Conservation (phyloP, 2,888 invertebrate genomes). For the Biston betularia region DNA sequence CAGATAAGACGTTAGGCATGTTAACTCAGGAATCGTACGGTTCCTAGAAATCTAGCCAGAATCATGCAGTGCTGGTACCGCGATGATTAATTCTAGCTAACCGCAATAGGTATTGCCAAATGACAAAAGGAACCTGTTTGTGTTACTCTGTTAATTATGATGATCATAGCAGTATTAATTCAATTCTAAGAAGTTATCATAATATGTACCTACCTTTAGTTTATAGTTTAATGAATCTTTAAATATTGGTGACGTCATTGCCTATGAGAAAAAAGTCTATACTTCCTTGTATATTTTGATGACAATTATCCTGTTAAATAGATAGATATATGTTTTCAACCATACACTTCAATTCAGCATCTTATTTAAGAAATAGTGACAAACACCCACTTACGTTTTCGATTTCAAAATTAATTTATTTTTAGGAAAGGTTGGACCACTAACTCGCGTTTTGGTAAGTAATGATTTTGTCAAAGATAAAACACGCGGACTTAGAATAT, state of each 20-base stretch:
- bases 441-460: too few species aligned
- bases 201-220: conserved; percentile 8
- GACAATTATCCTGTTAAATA: too few species aligned
- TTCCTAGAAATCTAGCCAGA: conserved; percentile 50
- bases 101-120: conserved; percentile 48
- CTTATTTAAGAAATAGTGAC: too few species aligned
- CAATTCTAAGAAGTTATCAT: conserved; percentile 27
- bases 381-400: too few species aligned
- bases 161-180: conserved; percentile 38
- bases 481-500: too few species aligned
- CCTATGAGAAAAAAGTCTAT: neutral
- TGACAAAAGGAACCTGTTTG: conserved; percentile 26
- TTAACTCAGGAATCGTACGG: neutral
- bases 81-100: conserved; percentile 65
- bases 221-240: conserved; percentile 24
- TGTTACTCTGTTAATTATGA: conserved; percentile 40
- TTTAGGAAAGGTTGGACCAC: too few species aligned
- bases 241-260: conserved; percentile 19
- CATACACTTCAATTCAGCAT: too few species aligned
- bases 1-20: neutral
- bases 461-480: too few species aligned
- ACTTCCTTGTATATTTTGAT: too few species aligned
- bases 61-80: conserved; percentile 49
- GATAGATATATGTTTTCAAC: too few species aligned
- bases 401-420: too few species aligned